Conservation (phyloP, 1,140 invertebrate species). For the Drosophila asahinai region DNA sequence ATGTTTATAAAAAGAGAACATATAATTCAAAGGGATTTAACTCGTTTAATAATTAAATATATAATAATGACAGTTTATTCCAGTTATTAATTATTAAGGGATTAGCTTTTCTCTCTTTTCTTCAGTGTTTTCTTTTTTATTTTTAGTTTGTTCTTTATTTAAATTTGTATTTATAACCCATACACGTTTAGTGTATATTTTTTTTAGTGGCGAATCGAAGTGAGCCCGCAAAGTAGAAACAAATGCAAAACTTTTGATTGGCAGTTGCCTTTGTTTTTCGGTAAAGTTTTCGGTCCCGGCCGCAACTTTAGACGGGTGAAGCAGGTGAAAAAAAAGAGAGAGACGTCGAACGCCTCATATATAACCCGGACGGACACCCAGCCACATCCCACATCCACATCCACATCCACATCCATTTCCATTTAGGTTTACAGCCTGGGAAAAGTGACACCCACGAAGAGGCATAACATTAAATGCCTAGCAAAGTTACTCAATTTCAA, state of each 20-base stretch:
- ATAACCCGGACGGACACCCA: slow-evolving; percentile 4
- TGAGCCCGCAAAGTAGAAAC: slow-evolving; percentile 40
- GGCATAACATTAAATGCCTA: slow-evolving; percentile 46
- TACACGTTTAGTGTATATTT: background rate
- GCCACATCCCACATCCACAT: background rate
- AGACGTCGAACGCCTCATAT: background rate
- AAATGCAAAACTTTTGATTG: slow-evolving; percentile 73
- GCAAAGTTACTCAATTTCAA: slow-evolving; percentile 48
- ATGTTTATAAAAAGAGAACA: too few relatives aligned
- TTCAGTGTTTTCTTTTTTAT: too few relatives aligned
- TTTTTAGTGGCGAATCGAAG: slow-evolving; percentile 24
- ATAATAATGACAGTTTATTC: too few relatives aligned
- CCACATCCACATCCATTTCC: background rate
- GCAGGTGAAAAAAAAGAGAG: slow-evolving; percentile 15
- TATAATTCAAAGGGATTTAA: too few relatives aligned
- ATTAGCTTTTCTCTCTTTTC: too few relatives aligned
- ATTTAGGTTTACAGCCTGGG: slow-evolving; percentile 30
- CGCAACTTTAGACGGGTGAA: slow-evolving; percentile 69
- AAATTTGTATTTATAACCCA: background rate
- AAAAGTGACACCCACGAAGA: slow-evolving; percentile 44
- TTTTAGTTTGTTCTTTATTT: too few relatives aligned
- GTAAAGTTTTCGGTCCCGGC: slow-evolving; percentile 46
- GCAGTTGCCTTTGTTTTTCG: slow-evolving; percentile 66
- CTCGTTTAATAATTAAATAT: too few relatives aligned
- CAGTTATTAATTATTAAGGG: too few relatives aligned